Evolutionary conservation across 1,140 invertebrate genomes (phyloP).

Genomic region (Drosophila watanabei): DNA sequence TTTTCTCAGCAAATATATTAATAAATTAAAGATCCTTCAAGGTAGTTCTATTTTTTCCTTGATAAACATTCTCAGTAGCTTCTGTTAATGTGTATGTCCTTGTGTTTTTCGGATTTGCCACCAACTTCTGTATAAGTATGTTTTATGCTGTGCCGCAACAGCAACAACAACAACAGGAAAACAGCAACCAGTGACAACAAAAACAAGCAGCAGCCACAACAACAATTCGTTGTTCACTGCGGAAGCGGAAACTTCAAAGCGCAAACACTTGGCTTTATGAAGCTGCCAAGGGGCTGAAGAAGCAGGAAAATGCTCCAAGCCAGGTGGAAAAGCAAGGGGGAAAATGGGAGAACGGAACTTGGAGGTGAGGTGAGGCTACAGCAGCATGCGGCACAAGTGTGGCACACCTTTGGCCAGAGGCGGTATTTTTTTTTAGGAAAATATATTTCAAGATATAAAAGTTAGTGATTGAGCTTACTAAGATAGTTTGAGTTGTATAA

Average conservation of each 20-base stretch:
- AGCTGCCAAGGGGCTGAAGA: slow-evolving; percentile 48
- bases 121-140: slow-evolving; percentile 78
- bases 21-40: background rate
- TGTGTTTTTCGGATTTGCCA: slow-evolving; percentile 61
- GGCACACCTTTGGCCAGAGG: slow-evolving; percentile 27
- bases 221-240: slow-evolving; percentile 59
- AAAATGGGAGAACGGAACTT: slow-evolving; percentile 1
- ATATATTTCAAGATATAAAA: too few relatives aligned
- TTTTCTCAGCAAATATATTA: background rate
- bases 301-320: slow-evolving; percentile 2
- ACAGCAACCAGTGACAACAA: slow-evolving; percentile 18
- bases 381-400: slow-evolving; percentile 26
- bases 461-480: background rate
- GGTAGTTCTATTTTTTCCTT: background rate
- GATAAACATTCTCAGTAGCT: background rate
- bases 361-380: slow-evolving; percentile 4
- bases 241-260: slow-evolving; percentile 83
- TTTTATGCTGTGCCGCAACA: slow-evolving; percentile 58
- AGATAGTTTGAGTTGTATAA: background rate
- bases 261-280: slow-evolving; percentile 74
- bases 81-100: slow-evolving; percentile 3
- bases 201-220: slow-evolving; percentile 23
- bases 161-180: slow-evolving; percentile 34
- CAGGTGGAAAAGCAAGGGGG: slow-evolving; percentile 7
- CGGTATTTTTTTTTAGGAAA: background rate